Evolutionary conservation across 2,113 vertebrate genomes (phyloP).

Genomic region (Periophthalmus modestus): DNA sequence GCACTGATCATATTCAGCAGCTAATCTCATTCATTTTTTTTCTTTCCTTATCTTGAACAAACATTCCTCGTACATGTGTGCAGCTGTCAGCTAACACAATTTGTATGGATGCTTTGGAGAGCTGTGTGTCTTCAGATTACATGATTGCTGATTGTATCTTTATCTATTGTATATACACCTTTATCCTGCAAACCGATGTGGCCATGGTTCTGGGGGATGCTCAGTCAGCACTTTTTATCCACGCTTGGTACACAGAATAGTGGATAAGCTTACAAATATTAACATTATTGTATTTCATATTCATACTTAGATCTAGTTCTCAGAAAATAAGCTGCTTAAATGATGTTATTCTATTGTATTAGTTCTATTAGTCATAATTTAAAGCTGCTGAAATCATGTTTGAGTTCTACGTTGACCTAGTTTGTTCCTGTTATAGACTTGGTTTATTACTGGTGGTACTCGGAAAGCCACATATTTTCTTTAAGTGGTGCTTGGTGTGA

Average conservation of each 20-base stretch:
- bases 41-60: constrained; percentile 48
- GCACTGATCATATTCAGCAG: constrained; percentile 37
- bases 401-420: not conserved
- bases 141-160: not conserved
- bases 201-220: not conserved
- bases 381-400: not conserved
- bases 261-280: not conserved
- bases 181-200: not conserved
- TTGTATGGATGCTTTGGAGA: constrained; percentile 24
- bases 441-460: not conserved
- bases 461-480: not conserved
- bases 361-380: not conserved
- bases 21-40: constrained; percentile 48
- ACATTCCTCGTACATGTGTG: constrained; percentile 63
- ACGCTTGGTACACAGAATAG: not conserved
- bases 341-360: too few relatives aligned
- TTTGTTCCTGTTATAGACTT: not conserved
- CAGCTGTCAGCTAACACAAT: constrained; percentile 66
- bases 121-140: constrained; percentile 20
- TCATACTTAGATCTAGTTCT: not conserved
- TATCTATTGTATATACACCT: not conserved
- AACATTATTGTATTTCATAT: not conserved
- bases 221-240: not conserved
- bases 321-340: too few relatives aligned
- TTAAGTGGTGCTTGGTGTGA: not conserved